Conservation (phyloP, 2,797 vertebrate genomes). For the Anabas testudineus region DNA sequence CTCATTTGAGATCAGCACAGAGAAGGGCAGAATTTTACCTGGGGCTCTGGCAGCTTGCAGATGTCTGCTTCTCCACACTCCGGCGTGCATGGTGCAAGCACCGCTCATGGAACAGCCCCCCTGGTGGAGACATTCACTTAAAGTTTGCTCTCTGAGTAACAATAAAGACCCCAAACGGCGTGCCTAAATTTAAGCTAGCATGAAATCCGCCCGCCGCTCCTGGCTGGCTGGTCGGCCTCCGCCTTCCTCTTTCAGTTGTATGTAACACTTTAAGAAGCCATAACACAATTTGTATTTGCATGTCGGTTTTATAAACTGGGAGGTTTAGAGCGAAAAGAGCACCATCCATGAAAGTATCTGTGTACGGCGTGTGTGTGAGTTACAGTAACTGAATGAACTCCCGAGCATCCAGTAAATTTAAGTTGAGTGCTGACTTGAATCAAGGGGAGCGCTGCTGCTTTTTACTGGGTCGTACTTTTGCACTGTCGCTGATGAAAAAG, state of each 20-base stretch:
- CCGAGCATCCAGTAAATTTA: conserved; percentile 64
- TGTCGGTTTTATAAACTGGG: conserved; percentile 67
- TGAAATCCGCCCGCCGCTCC: conserved; percentile 73
- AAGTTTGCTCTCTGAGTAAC: conserved; percentile 77
- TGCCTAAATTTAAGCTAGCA: conserved; percentile 79
- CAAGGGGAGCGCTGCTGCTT: conserved; percentile 18
- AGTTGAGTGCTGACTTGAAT: conserved; percentile 36
- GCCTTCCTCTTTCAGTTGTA: conserved; percentile 47
- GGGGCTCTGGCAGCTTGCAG: conserved; percentile 73
- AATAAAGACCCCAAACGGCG: conserved; percentile 77
- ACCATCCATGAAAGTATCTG: conserved; percentile 6
- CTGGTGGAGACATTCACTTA: conserved; percentile 74
- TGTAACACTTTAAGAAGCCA: conserved; percentile 41
- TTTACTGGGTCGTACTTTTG: conserved; percentile 33
- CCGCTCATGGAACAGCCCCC: conserved; percentile 46
- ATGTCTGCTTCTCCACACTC: conserved; percentile 67
- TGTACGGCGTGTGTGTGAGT: conserved; percentile 22
- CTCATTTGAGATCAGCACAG: conserved; percentile 60
- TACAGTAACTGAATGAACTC: conserved; percentile 63
- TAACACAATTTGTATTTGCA: conserved; percentile 59
- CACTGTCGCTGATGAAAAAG: conserved; percentile 19
- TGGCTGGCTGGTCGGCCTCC: conserved; percentile 65
- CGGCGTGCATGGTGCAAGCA: conserved; percentile 43
- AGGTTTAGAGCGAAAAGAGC: conserved; percentile 64
- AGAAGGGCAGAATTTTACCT: conserved; percentile 64